Evolutionary conservation across 2,113 vertebrate genomes (phyloP), one percentile per base, ranked within the genome.

Genomic region (Eudorcas thomsonii): DNA sequence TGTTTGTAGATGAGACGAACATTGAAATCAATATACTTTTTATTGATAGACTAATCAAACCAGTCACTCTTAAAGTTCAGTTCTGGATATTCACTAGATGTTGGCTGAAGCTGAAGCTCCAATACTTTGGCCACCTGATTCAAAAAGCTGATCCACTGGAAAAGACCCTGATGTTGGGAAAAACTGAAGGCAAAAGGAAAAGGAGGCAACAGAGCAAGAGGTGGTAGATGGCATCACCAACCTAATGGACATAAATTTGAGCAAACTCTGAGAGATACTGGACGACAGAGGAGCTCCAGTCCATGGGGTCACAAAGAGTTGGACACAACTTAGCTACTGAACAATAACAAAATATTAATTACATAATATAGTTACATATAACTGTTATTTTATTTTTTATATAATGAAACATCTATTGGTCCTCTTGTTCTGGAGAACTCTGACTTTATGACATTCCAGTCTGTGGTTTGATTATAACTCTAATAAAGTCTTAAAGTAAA

Each of bases 281-380:
- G 39, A 43, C 0, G 6, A 43, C 39, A 77, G 39, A 43, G 12
- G 23, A 77, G 39, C 23, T 77, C 12, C 39, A 26, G 71, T 77
- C 71, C 71, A 14, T 43, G 39, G 39, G 39, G 6, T 77, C 0
- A 1, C 71, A 77, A 26, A 14, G 6, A 26, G 39, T 43, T 1
- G 0, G 39, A 26, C 71, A 43, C 6, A 43, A 7, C 71, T 74
- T 14, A 14, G 39, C 23, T 25, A 14, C 71, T 77, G 23, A 43
- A 43, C 36, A 77, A 26, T 25, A 25, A 43, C 36, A 77, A 43
- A 26, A 43, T 78, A 45, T 26, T 45, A 48, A 12, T 7, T 60
- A 48, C 14, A 6, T 48, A 55, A 9, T 54, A 33, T 43, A 83
- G 25, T 28, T 62, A 36, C n/a, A 36, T 25, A 6, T 54, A 15